Evolutionary conservation across 2,888 invertebrate genomes (phyloP).

Genomic region (Lochmaea crataegi): DNA sequence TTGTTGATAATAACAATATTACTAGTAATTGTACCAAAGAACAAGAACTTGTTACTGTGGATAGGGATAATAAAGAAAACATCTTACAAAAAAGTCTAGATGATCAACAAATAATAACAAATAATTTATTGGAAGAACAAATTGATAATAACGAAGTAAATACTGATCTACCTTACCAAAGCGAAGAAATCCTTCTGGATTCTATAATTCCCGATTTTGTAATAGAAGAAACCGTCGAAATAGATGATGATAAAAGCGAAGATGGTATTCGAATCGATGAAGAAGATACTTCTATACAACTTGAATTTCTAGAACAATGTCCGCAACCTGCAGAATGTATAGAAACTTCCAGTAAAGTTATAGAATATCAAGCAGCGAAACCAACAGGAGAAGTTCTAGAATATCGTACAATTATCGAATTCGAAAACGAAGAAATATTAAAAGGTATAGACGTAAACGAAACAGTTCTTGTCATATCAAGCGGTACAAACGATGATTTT

Average conservation of each 20-base stretch:
- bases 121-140: neutral
- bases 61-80: neutral
- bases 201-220: conserved; percentile 2
- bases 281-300: neutral
- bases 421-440: neutral
- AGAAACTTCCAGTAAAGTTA: neutral
- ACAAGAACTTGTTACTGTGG: neutral
- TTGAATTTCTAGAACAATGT: neutral
- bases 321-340: neutral
- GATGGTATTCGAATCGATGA: neutral
- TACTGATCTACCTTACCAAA: neutral
- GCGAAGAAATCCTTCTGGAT: neutral
- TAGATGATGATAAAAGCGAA: neutral
- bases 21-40: neutral
- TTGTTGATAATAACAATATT: neutral
- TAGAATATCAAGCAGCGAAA: neutral
- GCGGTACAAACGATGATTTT: neutral
- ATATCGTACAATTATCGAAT: neutral
- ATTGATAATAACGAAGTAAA: neutral
- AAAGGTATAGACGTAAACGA: neutral
- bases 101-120: neutral
- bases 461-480: conserved; percentile 1
- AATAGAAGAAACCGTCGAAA: neutral
- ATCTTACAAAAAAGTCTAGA: neutral
- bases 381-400: neutral